Evolutionary conservation across 2,888 invertebrate genomes (phyloP), one percentile per base, ranked within the genome.

Genomic region (Adelognathus sp.): DNA sequence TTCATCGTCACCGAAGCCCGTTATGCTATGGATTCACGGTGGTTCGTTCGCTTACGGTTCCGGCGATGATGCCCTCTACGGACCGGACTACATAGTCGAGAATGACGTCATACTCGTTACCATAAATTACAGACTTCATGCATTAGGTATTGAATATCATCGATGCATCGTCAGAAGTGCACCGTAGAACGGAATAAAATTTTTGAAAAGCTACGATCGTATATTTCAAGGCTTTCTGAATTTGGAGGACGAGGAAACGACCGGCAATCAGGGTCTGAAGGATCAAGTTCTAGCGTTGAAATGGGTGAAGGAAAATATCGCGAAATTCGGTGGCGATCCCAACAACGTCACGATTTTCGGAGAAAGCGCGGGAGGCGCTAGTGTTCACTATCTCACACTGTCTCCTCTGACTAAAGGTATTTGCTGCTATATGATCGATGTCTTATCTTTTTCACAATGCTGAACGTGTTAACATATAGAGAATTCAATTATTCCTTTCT

Each of bases 11-110:
- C 80, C 66, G 7, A 77, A 46, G 33, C 79, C 89, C 0, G 88
- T 89, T 2, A 88, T 89, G 88, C 83, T 89, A 1, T 90, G 86
- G 88, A 85, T 89, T 58, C 88, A 90, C 58, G 89, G 89, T 0
- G 90, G 90, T 7, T 85, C 64, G 1, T 90, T 88, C 31, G 11
- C 71, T 0, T 6, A 39, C 3, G 88, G 88, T 0, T 84, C 84
- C 0, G 87, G 87, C 1, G 80, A 87, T 70, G 83, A 83, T 36
- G 31, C 71, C 0, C 1, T 86, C 11, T 88, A 82, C 41, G 87
- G 88, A 5, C 89, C 90, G 1, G 89, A 89, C 80, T 88, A 86
- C 60, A 81, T 90, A 11, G 18, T 90, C n/a, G 81, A 83, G 11
- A 86, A 86, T 41, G 84, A 88, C 16, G 73, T 90, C 6, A 79